Conservation (phyloP, 2,113 vertebrate genomes). For the Paralichthys olivaceus region DNA sequence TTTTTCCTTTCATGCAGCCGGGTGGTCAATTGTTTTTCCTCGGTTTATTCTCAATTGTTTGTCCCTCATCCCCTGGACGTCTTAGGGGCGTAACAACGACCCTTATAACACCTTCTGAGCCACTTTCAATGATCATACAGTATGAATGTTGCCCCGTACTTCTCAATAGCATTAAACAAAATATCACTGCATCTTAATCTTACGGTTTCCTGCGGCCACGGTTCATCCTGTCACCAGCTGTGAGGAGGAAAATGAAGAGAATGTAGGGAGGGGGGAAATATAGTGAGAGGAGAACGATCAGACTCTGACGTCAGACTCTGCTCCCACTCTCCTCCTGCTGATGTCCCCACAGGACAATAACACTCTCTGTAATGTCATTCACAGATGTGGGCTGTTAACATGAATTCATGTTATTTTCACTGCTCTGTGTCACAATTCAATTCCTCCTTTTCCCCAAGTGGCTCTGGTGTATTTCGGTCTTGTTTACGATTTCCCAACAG, state of each 20-base stretch:
- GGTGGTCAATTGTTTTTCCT: no score
- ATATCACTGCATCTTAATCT: not conserved
- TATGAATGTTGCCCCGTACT: not conserved
- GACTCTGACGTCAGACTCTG: not conserved
- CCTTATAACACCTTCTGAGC: no score
- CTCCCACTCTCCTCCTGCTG: constrained; percentile 9
- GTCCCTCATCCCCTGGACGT: no score
- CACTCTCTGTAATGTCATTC: constrained; percentile 45
- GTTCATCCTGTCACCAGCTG: constrained; percentile 10
- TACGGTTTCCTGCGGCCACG: not conserved
- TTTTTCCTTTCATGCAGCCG: no score
- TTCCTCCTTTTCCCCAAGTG: constrained; percentile 50
- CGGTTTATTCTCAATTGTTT: no score
- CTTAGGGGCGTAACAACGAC: no score
- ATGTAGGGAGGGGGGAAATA: not conserved
- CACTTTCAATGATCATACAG: no score
- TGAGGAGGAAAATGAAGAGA: not conserved
- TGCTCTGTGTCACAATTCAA: constrained; percentile 16
- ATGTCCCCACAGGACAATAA: constrained; percentile 40
- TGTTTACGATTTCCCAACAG: constrained; percentile 43
- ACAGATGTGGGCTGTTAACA: constrained; percentile 59
- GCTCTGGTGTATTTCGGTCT: constrained; percentile 63
- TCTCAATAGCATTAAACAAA: not conserved
- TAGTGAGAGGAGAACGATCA: not conserved
- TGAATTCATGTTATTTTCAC: constrained; percentile 40